Conservation (phyloP, 2,113 vertebrate species). For the Antidorcas marsupialis region DNA sequence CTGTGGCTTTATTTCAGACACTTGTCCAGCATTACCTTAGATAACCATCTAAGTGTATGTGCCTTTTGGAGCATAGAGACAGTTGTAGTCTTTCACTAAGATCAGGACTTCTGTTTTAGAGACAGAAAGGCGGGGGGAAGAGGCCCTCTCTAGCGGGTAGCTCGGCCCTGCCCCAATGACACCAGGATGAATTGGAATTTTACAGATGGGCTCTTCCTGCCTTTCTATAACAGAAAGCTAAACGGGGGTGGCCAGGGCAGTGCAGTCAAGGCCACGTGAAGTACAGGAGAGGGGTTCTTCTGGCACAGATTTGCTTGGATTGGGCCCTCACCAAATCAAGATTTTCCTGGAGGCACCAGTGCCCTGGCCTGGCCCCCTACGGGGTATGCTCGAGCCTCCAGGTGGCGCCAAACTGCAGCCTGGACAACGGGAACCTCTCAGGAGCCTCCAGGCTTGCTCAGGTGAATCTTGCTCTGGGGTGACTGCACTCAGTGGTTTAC, state of each 20-base stretch:
- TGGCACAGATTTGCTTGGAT: background rate
- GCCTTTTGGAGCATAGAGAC: background rate
- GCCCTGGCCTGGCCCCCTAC: background rate
- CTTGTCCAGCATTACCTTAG: background rate
- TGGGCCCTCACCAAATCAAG: background rate
- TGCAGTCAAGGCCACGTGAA: background rate
- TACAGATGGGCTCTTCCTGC: background rate
- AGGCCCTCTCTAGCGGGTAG: background rate
- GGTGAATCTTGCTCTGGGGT: background rate
- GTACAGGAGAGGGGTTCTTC: background rate
- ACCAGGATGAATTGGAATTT: background rate
- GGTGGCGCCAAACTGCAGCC: background rate
- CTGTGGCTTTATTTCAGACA: background rate
- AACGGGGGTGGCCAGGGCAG: background rate
- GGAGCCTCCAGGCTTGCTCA: background rate
- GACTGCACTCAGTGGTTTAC: too few relatives aligned
- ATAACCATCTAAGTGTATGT: background rate
- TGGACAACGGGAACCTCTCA: background rate
- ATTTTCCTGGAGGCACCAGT: background rate
- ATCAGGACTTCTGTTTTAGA: background rate
- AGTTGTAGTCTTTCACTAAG: background rate
- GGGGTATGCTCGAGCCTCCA: background rate
- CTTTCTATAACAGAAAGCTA: background rate
- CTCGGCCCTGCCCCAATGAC: background rate
- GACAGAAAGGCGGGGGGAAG: background rate